Conservation (phyloP, 2,888 invertebrate genomes). For the Apomyelois bistriatella region DNA sequence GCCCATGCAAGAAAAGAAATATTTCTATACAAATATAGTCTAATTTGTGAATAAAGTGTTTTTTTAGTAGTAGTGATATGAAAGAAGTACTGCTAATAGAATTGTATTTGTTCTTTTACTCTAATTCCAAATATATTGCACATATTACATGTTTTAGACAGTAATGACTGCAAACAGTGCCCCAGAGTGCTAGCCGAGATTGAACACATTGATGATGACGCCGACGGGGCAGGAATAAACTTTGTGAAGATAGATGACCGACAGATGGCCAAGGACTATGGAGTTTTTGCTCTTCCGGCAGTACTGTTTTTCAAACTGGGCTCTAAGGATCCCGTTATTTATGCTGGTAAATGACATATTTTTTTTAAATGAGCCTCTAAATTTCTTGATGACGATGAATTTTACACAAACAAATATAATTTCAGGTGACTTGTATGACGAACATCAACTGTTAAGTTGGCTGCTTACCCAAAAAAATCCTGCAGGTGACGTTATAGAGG, state of each 20-base stretch:
- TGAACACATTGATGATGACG: constrained; percentile 96
- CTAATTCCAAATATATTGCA: constrained; percentile 60
- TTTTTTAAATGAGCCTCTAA: background rate
- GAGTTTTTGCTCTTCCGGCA: constrained; percentile 94
- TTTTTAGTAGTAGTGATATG: constrained; percentile 19
- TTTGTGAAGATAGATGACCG: constrained; percentile 96
- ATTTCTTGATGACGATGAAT: background rate
- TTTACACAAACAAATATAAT: constrained; percentile 18
- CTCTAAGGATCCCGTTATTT: constrained; percentile 93
- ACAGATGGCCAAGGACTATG: constrained; percentile 91
- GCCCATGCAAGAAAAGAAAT: no score
- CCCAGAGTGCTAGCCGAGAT: constrained; percentile 92
- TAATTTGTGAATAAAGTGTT: no score
- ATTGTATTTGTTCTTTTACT: background rate
- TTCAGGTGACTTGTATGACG: constrained; percentile 90
- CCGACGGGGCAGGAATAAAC: constrained; percentile 93
- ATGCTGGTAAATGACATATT: constrained; percentile 88
- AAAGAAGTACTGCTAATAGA: no score
- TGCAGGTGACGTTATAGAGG: constrained; percentile 93
- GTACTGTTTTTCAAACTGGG: constrained; percentile 94
- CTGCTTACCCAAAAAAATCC: constrained; percentile 95
- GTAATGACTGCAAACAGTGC: constrained; percentile 97
- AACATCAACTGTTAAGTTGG: constrained; percentile 94
- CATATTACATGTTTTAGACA: constrained; percentile 86
- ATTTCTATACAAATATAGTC: no score